Percentiles rank a stretch among this genome's conserved stretches.
These are phyloP conservation scores for Sorex fumeus DNA, from an alignment of 2,113 vertebrate species.

Conservation along the genomic window DNA sequence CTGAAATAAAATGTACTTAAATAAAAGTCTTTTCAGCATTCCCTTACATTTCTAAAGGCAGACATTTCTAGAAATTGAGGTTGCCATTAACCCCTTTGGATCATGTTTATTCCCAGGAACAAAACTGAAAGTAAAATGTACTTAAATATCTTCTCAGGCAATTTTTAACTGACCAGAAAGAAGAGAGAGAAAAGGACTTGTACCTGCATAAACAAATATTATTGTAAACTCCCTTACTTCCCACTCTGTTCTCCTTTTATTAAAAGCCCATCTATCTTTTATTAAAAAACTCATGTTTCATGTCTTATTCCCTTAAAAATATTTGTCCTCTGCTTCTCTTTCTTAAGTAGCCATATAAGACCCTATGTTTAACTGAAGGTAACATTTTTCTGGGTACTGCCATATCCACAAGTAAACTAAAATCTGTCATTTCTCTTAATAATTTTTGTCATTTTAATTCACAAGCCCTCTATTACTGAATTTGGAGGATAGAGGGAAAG, in stretches of 20 bases:
- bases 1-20: not conserved
- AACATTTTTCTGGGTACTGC: constrained; percentile 45
- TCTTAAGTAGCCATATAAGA: not conserved
- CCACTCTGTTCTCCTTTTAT: not conserved
- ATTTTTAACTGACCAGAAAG: not conserved
- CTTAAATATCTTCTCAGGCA: not conserved
- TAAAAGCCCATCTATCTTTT: constrained; percentile 56
- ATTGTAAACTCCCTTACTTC: constrained; percentile 28
- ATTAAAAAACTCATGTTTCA: constrained; percentile 15
- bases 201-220: constrained; percentile 24
- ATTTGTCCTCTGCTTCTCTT: not conserved
- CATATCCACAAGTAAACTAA: not conserved
- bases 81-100: not conserved
- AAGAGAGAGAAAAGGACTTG: not conserved
- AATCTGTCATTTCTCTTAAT: constrained; percentile 12
- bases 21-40: no score
- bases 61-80: constrained; percentile 51
- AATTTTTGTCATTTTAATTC: constrained; percentile 49
- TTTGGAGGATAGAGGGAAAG: constrained; percentile 8
- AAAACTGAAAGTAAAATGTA: not conserved
- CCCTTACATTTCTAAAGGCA: constrained; percentile 42
- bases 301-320: constrained; percentile 30
- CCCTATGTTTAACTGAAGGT: not conserved
- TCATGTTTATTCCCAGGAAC: not conserved
- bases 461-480: not conserved